phyloP scores from a whole-genome alignment of 2,888 invertebrate genomes.

The Tetrapedia diversipes region DNA sequence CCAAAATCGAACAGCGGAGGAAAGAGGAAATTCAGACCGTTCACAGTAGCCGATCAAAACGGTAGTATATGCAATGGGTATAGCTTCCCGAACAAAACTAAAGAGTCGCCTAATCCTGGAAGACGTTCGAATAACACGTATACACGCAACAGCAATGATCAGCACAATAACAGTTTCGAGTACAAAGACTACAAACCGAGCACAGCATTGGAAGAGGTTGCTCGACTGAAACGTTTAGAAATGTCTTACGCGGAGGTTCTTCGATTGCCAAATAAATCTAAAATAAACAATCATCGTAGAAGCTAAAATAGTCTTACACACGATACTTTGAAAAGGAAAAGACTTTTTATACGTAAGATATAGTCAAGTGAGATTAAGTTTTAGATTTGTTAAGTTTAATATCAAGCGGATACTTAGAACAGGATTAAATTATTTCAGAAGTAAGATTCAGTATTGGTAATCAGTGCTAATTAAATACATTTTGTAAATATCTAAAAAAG shows the following conservation, averaged over 20 bases:
- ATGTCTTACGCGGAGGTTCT: slow-evolving; percentile 94
- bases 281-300: slow-evolving; percentile 70
- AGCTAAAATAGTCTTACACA: slow-evolving; percentile 33
- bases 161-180: slow-evolving; percentile 70
- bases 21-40: slow-evolving; percentile 84
- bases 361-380: slow-evolving; percentile 55
- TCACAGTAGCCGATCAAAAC: slow-evolving; percentile 79
- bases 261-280: slow-evolving; percentile 87
- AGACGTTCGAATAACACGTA: slow-evolving; percentile 39
- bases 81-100: slow-evolving; percentile 84
- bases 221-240: slow-evolving; percentile 91
- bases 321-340: not conserved
- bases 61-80: slow-evolving; percentile 88
- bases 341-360: slow-evolving; percentile 42
- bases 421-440: slow-evolving; percentile 57
- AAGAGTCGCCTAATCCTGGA: slow-evolving; percentile 83
- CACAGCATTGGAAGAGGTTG: slow-evolving; percentile 92
- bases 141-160: slow-evolving; percentile 73
- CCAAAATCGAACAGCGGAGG: slow-evolving; percentile 84
- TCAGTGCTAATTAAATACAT: slow-evolving; percentile 47
- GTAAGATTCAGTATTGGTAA: slow-evolving; percentile 61
- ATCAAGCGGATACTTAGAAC: slow-evolving; percentile 21
- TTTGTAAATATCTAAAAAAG: slow-evolving; percentile 54
- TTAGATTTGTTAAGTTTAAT: slow-evolving; percentile 45
- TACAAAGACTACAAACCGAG: slow-evolving; percentile 85